These are phyloP conservation scores for Yoshiicerus persimilis DNA, from an alignment of 1,140 invertebrate genomes.

Conservation along the genomic window DNA sequence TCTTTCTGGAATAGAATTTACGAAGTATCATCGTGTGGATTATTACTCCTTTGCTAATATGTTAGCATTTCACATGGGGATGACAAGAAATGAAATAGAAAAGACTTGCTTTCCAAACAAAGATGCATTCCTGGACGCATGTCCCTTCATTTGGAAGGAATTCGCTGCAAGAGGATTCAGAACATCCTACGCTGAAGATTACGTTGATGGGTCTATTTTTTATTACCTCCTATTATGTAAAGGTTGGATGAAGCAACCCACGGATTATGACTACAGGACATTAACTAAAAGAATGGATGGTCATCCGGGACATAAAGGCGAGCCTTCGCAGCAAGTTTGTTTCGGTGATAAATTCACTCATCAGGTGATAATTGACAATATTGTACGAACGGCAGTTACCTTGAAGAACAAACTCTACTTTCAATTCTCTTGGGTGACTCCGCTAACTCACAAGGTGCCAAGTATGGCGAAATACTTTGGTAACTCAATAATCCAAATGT, in stretches of 20 bases:
- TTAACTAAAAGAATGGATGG: neutral
- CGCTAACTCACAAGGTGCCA: neutral
- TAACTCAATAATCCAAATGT: neutral
- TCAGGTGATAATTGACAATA: neutral
- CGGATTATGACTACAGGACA: neutral
- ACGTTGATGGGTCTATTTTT: neutral
- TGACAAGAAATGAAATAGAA: neutral
- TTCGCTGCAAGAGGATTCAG: too few species aligned
- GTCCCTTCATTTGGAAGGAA: too few species aligned
- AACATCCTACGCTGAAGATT: too few species aligned
- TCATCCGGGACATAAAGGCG: neutral
- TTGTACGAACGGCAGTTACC: neutral
- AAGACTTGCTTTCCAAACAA: neutral
- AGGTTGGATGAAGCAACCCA: neutral
- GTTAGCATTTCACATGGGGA: neutral
- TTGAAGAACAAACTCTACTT: too few species aligned
- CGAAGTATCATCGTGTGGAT: neutral
- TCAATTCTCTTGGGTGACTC: too few species aligned
- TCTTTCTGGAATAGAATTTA: neutral
- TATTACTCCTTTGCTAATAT: neutral
- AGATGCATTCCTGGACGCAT: neutral
- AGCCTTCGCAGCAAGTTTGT: neutral
- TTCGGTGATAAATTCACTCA: neutral
- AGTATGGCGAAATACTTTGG: neutral
- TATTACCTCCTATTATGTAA: neutral